A percentile compares a stretch with the other conserved stretches of the same genome.
Evolutionary conservation across 2,113 vertebrate species (phyloP).

Genomic region (Lagopus leucura): DNA sequence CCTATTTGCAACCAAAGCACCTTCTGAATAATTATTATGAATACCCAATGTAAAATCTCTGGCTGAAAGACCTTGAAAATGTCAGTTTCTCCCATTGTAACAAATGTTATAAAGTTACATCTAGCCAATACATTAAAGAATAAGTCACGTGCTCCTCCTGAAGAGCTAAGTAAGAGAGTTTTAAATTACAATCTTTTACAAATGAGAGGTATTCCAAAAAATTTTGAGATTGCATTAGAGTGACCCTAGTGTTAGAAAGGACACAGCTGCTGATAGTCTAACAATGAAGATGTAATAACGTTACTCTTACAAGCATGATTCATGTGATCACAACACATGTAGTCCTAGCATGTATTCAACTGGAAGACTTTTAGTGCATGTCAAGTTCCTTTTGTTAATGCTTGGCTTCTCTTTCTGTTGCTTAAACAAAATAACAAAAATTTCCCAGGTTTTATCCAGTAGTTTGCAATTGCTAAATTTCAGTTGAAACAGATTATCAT

Average conservation of each 20-base stretch:
- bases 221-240: not conserved
- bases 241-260: not conserved
- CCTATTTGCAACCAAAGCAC: not conserved
- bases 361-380: not conserved
- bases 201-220: not conserved
- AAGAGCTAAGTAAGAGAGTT: not conserved
- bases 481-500: not conserved
- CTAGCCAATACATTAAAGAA: not conserved
- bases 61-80: not conserved
- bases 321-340: not conserved
- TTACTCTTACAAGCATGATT: not conserved
- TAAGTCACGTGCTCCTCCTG: not conserved
- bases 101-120: not conserved
- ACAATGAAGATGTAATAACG: not conserved
- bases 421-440: not conserved
- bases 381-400: not conserved
- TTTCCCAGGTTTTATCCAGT: not conserved
- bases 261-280: not conserved
- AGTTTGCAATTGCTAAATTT: not conserved
- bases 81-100: not conserved
- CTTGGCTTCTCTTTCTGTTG: not conserved
- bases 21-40: not conserved
- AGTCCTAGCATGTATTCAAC: not conserved
- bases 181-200: not conserved
- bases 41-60: not conserved